A percentile compares a stretch with the other conserved stretches of the same genome.
These are phyloP conservation scores for Halichondria panicea DNA, from an alignment of 37 sponge, comb jelly and placozoan genomes.

Conservation along the genomic window DNA sequence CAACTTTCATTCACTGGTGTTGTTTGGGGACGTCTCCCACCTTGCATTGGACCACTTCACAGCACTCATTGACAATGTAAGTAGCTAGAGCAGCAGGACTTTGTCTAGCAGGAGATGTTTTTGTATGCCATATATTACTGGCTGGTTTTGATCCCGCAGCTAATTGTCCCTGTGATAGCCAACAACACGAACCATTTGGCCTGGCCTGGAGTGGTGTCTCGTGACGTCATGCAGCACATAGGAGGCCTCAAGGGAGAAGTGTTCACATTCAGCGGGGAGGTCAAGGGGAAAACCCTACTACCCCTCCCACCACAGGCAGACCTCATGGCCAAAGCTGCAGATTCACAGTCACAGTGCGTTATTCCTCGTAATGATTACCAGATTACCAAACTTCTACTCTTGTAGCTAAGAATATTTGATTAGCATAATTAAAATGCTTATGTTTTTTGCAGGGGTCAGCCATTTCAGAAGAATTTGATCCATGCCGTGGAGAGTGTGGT, in stretches of 20 bases:
- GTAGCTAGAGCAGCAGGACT: not conserved
- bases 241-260: conserved; percentile 91
- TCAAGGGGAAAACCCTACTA: conserved; percentile 94
- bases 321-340: conserved; percentile 60
- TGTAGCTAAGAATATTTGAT: not conserved
- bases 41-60: conserved; percentile 93
- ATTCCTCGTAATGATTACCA: not conserved
- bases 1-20: conserved; percentile 63
- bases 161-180: conserved; percentile 86
- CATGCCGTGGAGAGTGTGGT: conserved; percentile 92
- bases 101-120: not conserved
- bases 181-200: conserved; percentile 77
- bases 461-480: conserved; percentile 80
- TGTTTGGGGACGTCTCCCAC: conserved; percentile 92
- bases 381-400: not conserved
- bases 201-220: conserved; percentile 94
- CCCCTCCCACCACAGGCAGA: conserved; percentile 92
- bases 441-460: conserved; percentile 46
- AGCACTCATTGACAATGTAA: conserved; percentile 88
- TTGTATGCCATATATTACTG: not conserved
- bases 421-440: not conserved
- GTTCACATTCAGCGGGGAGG: conserved; percentile 92
- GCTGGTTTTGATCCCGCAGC: conserved; percentile 37
- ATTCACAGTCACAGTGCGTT: not conserved
- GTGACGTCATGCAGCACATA: conserved; percentile 84